Base-by-base conservation (phyloP, 2,113 vertebrate species). In the Saiga tatarica region DNA sequence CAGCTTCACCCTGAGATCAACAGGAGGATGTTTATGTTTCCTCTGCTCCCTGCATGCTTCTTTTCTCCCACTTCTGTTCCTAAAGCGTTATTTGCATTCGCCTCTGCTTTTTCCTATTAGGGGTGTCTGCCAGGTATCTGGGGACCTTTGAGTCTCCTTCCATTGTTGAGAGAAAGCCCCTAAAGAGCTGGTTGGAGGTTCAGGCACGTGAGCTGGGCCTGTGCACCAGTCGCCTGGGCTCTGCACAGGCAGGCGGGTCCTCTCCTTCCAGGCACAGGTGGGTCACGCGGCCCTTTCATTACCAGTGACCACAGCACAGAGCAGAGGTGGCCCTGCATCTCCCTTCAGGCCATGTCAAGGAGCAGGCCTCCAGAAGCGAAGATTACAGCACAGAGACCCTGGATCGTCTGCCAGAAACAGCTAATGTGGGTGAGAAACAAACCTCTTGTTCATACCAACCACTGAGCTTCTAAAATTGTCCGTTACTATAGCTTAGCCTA, bases 1-100 rank as follows among this genome's bases (percentile, higher is more conserved):
- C 7, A 89, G 36, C 55, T 52, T 94, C 88, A 78, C 57, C 60
- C 64, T 96, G 59, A 79, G 26, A 60, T 59, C 74, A 79, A 60
- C 7, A n/a, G 25, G 6, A 60, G 21, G 30, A 21, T 28, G 13
- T 39, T 78, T 26, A 71, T 87, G 28, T 52, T 89, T 74, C 57
- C 67, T 86, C 59, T 91, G 17, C 42, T 87, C 11, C 4, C 36
- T 94, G 21, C 8, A 30, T 78, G n/a, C n/a, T 25, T 62, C 23
- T 94, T 55, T 94, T 13, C 42, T 60, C n/a, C 28, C 55, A 57
- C 47, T 55, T 76, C 25, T 30, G 57, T 78, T 74, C n/a, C 55
- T 6, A 78, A 87, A 71, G 1, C 0, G 25, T 50, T 25, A 28
- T 81, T 95, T 55, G 52, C 39, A 5, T 25, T 64, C 2, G 7